Conservation (phyloP, 2,113 vertebrate genomes). For the Taurulus bubalis region DNA sequence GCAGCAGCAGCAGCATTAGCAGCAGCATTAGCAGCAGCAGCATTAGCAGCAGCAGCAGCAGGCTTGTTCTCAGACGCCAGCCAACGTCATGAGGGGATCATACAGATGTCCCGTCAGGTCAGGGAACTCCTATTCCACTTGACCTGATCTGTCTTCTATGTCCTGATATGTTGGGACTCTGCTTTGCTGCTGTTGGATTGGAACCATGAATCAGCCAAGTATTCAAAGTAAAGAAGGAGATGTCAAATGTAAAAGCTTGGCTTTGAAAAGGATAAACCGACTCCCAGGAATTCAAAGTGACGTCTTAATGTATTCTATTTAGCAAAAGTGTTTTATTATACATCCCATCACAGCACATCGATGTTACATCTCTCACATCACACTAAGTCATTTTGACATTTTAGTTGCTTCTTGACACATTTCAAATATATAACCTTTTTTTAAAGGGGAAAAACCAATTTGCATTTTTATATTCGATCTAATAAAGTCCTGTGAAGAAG, state of each 20-base stretch:
- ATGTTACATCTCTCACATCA: neutral
- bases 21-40: too few relatives aligned
- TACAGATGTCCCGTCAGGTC: neutral
- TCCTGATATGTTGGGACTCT: neutral
- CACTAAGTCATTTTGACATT: neutral
- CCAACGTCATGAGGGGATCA: constrained; percentile 53
- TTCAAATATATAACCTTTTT: neutral
- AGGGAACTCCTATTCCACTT: neutral
- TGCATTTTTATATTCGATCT: neutral
- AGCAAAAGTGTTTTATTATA: neutral
- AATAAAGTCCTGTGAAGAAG: neutral
- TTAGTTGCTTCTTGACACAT: neutral
- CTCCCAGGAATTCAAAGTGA: neutral
- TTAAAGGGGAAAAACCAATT: neutral
- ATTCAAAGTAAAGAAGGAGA: neutral
- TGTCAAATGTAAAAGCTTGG: too few relatives aligned
- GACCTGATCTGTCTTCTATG: neutral
- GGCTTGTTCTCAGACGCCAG: constrained; percentile 54
- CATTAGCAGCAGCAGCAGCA: neutral
- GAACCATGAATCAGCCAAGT: neutral
- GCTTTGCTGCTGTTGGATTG: constrained; percentile 4
- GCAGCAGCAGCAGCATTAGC: too few relatives aligned
- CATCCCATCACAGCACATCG: neutral
- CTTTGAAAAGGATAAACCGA: neutral
- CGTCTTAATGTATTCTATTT: neutral